Evolutionary conservation across 2,888 invertebrate genomes (phyloP).

Genomic region (Drosophila rubida): DNA sequence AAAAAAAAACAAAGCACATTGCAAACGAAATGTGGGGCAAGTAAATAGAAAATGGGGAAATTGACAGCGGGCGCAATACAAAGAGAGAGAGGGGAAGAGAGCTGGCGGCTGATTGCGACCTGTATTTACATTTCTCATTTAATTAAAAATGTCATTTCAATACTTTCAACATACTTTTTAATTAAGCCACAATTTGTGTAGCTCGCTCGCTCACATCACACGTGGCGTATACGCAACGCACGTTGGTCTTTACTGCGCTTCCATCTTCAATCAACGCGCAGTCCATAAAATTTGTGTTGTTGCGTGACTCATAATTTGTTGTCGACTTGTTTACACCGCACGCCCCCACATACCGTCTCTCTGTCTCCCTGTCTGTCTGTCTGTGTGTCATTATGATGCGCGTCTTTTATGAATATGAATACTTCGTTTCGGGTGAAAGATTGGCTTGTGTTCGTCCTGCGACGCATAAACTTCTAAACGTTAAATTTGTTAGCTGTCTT

Average conservation of each 20-base stretch:
- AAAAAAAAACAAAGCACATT: conserved; percentile 22
- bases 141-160: conserved; percentile 57
- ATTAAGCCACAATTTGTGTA: conserved; percentile 61
- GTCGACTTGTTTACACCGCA: conserved; percentile 69
- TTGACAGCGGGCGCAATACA: not conserved
- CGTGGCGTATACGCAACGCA: conserved; percentile 50
- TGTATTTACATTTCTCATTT: conserved; percentile 42
- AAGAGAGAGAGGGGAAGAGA: conserved; percentile 1
- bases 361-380: no score
- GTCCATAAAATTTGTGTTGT: conserved; percentile 66
- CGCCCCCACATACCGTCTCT: not conserved
- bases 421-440: conserved; percentile 24
- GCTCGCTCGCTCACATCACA: conserved; percentile 5
- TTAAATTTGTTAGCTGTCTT: conserved; percentile 65
- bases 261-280: conserved; percentile 59
- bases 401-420: conserved; percentile 55
- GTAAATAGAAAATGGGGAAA: conserved; percentile 13
- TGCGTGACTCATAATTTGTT: conserved; percentile 69
- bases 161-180: conserved; percentile 48
- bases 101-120: conserved; percentile 32
- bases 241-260: conserved; percentile 9
- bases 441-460: not conserved
- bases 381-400: conserved; percentile 44
- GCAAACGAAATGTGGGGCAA: conserved; percentile 8
- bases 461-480: conserved; percentile 65